These are phyloP conservation scores for Melopsittacus undulatus DNA, from an alignment of 2,797 vertebrate species.

Conservation along the genomic window DNA sequence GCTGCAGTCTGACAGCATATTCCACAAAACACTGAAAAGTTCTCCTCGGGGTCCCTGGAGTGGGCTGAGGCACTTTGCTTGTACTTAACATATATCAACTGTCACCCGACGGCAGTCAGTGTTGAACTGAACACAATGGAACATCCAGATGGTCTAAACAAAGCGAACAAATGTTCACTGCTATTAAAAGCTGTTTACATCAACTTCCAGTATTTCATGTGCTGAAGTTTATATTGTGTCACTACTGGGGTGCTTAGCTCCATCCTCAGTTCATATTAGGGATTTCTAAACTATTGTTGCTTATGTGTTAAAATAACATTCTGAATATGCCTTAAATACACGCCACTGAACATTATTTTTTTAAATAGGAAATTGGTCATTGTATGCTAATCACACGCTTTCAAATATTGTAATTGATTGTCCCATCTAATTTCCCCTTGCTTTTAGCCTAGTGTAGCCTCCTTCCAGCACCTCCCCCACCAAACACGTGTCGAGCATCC, in stretches of 20 bases:
- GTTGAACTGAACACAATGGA: constrained; percentile 83
- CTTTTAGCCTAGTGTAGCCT: not conserved
- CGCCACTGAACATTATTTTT: not conserved
- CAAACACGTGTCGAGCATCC: fast-evolving
- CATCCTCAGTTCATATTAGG: not conserved
- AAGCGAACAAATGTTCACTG: constrained; percentile 81
- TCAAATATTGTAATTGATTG: constrained; percentile 5
- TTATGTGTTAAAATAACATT: constrained; percentile 31
- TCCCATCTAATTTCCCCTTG: constrained; percentile 18
- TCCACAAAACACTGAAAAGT: constrained; percentile 71
- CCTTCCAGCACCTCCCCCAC: not conserved
- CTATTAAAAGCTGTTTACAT: constrained; percentile 92
- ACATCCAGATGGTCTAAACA: constrained; percentile 90
- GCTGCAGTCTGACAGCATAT: constrained; percentile 65
- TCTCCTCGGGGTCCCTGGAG: constrained; percentile 76
- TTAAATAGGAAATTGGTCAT: constrained; percentile 23
- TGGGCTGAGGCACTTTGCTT: constrained; percentile 75
- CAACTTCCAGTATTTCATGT: constrained; percentile 83
- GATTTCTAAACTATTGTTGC: constrained; percentile 64
- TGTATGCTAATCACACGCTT: constrained; percentile 1
- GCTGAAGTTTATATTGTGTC: constrained; percentile 79
- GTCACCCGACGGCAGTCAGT: constrained; percentile 79
- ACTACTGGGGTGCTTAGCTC: constrained; percentile 63
- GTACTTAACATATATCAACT: constrained; percentile 85
- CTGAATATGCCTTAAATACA: not conserved